These are phyloP conservation scores for Hippoglossus stenolepis DNA, from an alignment of 2,113 vertebrate genomes.

Conservation along the genomic window DNA sequence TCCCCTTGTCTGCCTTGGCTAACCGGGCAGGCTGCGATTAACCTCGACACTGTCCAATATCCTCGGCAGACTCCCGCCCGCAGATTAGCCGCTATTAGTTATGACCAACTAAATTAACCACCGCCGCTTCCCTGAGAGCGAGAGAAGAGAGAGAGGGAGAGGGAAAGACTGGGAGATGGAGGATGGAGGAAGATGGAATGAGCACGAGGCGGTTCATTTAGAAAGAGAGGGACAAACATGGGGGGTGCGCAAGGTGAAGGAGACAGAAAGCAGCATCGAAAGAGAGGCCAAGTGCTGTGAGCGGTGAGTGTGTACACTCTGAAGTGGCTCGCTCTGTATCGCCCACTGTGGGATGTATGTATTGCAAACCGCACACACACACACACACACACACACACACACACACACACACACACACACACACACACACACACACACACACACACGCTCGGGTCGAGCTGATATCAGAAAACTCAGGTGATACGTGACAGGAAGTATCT, in stretches of 20 bases:
- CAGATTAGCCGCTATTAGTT: slow-evolving; percentile 99
- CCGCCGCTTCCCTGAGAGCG: slow-evolving; percentile 88
- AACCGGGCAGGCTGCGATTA: slow-evolving; percentile 99
- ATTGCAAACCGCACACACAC: slow-evolving; percentile 31
- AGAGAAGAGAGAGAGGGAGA: slow-evolving; percentile 86
- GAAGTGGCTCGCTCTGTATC: slow-evolving; percentile 83
- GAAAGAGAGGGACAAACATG: slow-evolving; percentile 51
- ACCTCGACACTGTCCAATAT: slow-evolving; percentile 99
- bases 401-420: slow-evolving; percentile 25
- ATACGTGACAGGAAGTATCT: slow-evolving; percentile 25
- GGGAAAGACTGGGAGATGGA: slow-evolving; percentile 77
- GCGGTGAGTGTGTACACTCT: slow-evolving; percentile 79
- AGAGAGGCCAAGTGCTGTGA: slow-evolving; percentile 67
- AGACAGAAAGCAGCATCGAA: slow-evolving; percentile 40
- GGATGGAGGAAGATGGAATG: slow-evolving; percentile 46
- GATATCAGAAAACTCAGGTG: slow-evolving; percentile 36
- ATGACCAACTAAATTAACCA: slow-evolving; percentile 99
- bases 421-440: slow-evolving; percentile 33
- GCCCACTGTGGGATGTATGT: slow-evolving; percentile 26
- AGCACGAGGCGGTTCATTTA: slow-evolving; percentile 51
- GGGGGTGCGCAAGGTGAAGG: slow-evolving; percentile 55
- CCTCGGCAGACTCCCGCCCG: slow-evolving; percentile 97
- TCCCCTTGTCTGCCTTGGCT: slow-evolving; percentile 94
- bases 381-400: background rate
- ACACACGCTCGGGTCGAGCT: slow-evolving; percentile 19